Base-by-base conservation (phyloP, 1,140 invertebrate genomes). In the Drosophila aff. region DNA sequence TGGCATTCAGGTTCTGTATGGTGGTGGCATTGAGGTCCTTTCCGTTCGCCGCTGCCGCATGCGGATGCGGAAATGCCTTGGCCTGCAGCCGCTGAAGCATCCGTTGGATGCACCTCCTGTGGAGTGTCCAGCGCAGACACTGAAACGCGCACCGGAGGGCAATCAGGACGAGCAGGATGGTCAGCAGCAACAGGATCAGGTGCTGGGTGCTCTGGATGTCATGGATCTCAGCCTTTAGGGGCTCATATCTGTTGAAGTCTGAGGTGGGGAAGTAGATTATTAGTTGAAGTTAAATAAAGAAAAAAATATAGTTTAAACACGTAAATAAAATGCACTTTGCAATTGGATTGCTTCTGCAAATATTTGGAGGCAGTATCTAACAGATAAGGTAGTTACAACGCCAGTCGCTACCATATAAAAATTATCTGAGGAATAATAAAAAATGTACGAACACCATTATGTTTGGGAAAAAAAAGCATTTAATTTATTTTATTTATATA, bases 1-100 rank as follows among this genome's bases (percentile, higher is more conserved):
- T 90, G 58, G 85, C 79, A 79, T 67, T 90, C n/a, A 91, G 59
- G 72, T 92, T 92, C 43, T 83, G 80, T 76, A 92, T 92, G 26
- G 91, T 92, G 13, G 80, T 92, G 33, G 82, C 86, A 81, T 91
- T 83, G 11, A 91, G 75, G 41, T 91, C 82, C 66, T 92, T 92
- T 50, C 84, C 84, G 52, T 91, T 92, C 3, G 43, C 59, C 57
- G 63, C 77, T n/a, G 26, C 66, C 49, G 40, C 55, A 23, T 71
- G 72, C 2, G 63, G 64, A 31, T 72, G 66, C 2, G 68, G 67
- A 57, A 44, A 69, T 9, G 75, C 36, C 65, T 91, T 91, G 13
- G 68, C 18, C 43, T 61, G 53, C 38, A 81, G 55, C 1, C 81
- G 41, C 10, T 52, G 55, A 43, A 91, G 41, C 43, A 80, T 38